These are phyloP conservation scores for Heterohyrax brucei DNA, from an alignment of 2,797 vertebrate genomes.

Conservation along the genomic window DNA sequence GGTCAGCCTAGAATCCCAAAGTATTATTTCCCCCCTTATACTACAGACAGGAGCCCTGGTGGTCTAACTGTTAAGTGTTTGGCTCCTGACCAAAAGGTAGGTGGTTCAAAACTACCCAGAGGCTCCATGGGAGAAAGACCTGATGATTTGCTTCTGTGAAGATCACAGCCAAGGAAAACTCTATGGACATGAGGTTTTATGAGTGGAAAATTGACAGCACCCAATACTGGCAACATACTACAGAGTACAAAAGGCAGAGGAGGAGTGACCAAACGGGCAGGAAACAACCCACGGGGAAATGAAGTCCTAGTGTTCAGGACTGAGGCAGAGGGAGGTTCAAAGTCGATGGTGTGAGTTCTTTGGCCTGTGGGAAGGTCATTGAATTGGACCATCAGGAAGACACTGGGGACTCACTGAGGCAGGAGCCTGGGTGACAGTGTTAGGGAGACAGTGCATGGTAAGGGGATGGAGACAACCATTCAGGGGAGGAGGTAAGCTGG, in stretches of 20 bases:
- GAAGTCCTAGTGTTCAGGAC: fast-evolving
- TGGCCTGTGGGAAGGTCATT: background rate
- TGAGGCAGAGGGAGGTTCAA: background rate
- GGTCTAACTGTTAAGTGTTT: background rate
- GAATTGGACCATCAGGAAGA: background rate
- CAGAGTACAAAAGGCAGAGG: background rate
- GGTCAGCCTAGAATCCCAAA: background rate
- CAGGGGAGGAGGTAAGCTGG: background rate
- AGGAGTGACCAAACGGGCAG: background rate
- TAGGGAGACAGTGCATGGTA: background rate
- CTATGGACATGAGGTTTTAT: background rate
- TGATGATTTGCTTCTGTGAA: background rate
- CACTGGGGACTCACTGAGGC: background rate
- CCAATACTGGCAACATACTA: background rate
- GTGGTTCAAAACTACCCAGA: background rate
- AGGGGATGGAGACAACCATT: background rate
- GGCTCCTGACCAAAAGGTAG: background rate
- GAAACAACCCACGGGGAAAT: fast-evolving
- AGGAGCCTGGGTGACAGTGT: background rate
- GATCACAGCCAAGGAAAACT: background rate
- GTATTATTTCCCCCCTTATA: fast-evolving
- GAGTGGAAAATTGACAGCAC: background rate
- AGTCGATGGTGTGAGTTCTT: background rate
- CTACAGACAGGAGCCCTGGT: background rate
- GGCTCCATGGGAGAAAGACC: background rate